These are phyloP conservation scores for Microchrysa polita DNA, from an alignment of 2,888 invertebrate species.

Conservation along the genomic window DNA sequence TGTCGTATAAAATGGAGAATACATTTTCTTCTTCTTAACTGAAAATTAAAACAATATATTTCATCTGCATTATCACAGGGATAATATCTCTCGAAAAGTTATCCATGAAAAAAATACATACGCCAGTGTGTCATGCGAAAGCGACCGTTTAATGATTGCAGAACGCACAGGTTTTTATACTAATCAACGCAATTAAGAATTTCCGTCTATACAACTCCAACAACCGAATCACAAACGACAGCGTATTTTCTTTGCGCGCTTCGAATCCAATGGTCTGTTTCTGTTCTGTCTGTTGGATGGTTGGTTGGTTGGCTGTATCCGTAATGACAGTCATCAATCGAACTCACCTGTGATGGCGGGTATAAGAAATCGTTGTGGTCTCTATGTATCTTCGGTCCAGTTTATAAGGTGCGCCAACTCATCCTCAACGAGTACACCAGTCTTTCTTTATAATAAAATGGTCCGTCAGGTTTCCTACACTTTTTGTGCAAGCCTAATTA, in stretches of 20 bases:
- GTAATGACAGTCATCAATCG: conserved; percentile 38
- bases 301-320: conserved; percentile 35
- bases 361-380: conserved; percentile 23
- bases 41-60: too few species aligned
- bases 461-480: not conserved
- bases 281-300: too few species aligned
- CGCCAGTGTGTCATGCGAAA: not conserved
- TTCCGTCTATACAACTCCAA: not conserved
- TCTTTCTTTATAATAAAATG: conserved; percentile 7
- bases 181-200: conserved; percentile 4
- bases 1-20: too few species aligned
- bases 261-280: conserved; percentile 1
- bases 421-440: not conserved
- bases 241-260: conserved; percentile 39
- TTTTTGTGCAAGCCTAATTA: conserved; percentile 11
- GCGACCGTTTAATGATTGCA: not conserved
- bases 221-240: not conserved
- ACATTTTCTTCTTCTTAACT: too few species aligned
- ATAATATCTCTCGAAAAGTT: not conserved
- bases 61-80: too few species aligned
- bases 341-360: conserved; percentile 29
- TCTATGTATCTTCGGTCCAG: conserved; percentile 4
- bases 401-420: not conserved
- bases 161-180: not conserved
- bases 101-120: not conserved